Evolutionary conservation across 1,140 invertebrate genomes (phyloP).

Genomic region (Cotesia glomerata): DNA sequence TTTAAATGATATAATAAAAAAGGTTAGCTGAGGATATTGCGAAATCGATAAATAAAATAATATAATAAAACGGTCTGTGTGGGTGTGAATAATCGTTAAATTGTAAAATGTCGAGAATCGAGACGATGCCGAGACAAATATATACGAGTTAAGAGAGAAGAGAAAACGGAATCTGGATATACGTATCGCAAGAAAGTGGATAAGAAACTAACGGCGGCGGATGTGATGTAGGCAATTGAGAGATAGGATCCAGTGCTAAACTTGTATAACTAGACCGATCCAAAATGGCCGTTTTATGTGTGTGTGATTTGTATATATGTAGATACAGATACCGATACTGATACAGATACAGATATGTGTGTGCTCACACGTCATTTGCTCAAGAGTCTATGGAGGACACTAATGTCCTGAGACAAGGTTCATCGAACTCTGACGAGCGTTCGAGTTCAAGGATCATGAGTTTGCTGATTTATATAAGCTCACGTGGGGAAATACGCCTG

Average conservation of each 20-base stretch:
- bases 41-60: too few species aligned
- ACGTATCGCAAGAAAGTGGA: slow-evolving; percentile 27
- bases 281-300: slow-evolving; percentile 28
- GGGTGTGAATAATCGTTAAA: too few species aligned
- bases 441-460: slow-evolving; percentile 47
- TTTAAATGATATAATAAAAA: too few species aligned
- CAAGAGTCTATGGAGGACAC: slow-evolving; percentile 5
- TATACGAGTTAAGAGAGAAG: not conserved
- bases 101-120: too few species aligned
- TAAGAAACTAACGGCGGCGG: slow-evolving; percentile 28
- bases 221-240: slow-evolving; percentile 14
- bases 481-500: not conserved
- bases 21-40: too few species aligned
- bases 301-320: slow-evolving; percentile 4
- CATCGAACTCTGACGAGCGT: slow-evolving; percentile 36
- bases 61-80: too few species aligned
- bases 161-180: too few species aligned
- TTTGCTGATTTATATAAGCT: slow-evolving; percentile 14
- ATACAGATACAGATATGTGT: not conserved
- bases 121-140: too few species aligned
- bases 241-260: not conserved
- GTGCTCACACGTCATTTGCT: not conserved
- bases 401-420: slow-evolving; percentile 24
- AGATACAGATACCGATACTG: not conserved
- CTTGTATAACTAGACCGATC: slow-evolving; percentile 36